A percentile compares a stretch with the other conserved stretches of the same genome.
These are phyloP conservation scores for Eupeodes corollae DNA, from an alignment of 1,140 invertebrate genomes.

Conservation along the genomic window DNA sequence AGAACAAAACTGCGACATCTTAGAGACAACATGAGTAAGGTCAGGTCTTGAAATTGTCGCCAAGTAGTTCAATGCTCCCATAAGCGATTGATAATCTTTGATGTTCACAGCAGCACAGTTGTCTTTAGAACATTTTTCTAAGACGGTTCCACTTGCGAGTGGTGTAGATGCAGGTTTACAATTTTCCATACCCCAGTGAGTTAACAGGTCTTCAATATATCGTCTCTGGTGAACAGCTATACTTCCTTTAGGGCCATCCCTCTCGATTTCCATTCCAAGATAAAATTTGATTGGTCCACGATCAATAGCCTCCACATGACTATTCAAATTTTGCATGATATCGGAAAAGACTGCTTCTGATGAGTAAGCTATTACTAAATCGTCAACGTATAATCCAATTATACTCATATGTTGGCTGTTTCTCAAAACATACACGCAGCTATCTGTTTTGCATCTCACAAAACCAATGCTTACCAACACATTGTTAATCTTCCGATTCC, in stretches of 20 bases:
- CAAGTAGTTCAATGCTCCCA: slow-evolving; percentile 34
- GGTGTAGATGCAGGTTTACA: slow-evolving; percentile 3
- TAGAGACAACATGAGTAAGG: not conserved
- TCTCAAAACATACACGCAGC: slow-evolving; percentile 2
- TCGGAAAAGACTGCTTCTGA: not conserved
- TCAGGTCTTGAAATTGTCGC: slow-evolving; percentile 4
- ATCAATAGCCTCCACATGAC: slow-evolving; percentile 1
- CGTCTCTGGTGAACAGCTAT: too few relatives aligned
- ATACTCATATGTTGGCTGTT: not conserved
- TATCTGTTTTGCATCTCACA: slow-evolving; percentile 10
- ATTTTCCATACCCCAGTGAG: too few relatives aligned
- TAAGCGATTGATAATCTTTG: slow-evolving; percentile 21
- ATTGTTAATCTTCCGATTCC: slow-evolving; percentile 18
- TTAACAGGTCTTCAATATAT: too few relatives aligned
- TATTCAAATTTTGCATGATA: not conserved
- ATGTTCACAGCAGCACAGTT: not conserved
- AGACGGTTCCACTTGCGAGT: not conserved
- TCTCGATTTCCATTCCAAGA: too few relatives aligned
- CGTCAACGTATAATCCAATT: slow-evolving; percentile 7
- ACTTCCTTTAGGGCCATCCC: too few relatives aligned
- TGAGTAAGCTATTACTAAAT: slow-evolving; percentile 6
- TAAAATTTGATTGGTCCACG: too few relatives aligned
- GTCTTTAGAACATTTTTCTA: not conserved
- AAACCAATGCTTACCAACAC: slow-evolving; percentile 12
- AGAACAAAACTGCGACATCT: not conserved